These are phyloP conservation scores for Fregetta grallaria DNA, from an alignment of 2,113 vertebrate genomes.

Conservation along the genomic window DNA sequence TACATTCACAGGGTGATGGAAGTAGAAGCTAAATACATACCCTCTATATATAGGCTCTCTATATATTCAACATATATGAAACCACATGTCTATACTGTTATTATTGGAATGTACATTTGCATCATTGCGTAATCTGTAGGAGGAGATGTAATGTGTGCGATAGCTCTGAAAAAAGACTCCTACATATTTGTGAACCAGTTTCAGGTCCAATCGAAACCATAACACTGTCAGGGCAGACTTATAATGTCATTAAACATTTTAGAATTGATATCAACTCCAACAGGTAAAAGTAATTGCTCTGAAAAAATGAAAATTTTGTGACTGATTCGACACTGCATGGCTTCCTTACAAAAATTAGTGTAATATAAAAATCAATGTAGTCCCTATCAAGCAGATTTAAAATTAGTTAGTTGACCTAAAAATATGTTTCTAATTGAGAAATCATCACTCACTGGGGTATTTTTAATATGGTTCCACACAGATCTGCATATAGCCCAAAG, in stretches of 20 bases:
- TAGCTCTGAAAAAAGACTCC: background rate
- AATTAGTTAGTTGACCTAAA: background rate
- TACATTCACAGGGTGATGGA: constrained; percentile 42
- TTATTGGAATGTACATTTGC: background rate
- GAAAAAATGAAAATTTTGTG: background rate
- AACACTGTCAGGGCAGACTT: background rate
- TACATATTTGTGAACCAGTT: background rate
- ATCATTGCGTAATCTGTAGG: background rate
- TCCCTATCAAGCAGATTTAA: background rate
- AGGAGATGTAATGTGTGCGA: background rate
- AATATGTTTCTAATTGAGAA: background rate
- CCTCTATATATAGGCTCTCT: constrained; percentile 12
- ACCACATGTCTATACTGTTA: background rate
- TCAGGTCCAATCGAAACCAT: background rate
- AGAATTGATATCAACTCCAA: background rate
- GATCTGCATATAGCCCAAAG: background rate
- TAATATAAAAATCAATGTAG: background rate
- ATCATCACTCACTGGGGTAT: background rate
- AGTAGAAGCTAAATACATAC: constrained; percentile 45
- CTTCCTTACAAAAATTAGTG: background rate
- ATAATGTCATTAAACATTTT: background rate
- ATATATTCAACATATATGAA: background rate
- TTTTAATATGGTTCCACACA: background rate
- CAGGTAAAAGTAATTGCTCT: background rate
- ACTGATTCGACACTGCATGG: background rate